phyloP scores from a whole-genome alignment of 2,797 vertebrate genomes.

The Falco berigora region DNA sequence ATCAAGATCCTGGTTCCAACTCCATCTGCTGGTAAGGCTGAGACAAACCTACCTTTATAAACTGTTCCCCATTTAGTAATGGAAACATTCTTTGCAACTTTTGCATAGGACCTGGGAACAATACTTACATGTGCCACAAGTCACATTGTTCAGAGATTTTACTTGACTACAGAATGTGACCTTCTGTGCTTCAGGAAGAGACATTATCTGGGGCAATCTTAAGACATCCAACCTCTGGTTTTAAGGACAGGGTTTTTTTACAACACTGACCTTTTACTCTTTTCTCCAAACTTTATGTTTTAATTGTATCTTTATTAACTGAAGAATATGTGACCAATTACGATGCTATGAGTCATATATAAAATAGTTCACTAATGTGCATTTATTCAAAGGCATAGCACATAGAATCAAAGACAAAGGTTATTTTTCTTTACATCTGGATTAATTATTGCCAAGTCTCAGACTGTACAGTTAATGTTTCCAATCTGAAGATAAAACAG shows the following conservation, averaged over 20 bases:
- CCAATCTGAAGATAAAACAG: background rate
- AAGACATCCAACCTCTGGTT: background rate
- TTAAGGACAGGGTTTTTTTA: background rate
- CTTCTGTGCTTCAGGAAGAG: background rate
- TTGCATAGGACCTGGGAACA: background rate
- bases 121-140: background rate
- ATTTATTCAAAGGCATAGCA: background rate
- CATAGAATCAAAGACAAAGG: background rate
- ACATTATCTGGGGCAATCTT: background rate
- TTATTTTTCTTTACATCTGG: background rate
- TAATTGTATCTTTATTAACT: background rate
- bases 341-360: background rate
- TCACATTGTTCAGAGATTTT: background rate
- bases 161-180: background rate
- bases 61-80: background rate
- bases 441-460: background rate
- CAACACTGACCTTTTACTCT: background rate
- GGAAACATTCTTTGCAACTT: background rate
- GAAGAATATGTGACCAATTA: background rate
- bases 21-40: slow-evolving; percentile 44
- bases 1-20: slow-evolving; percentile 11
- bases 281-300: background rate
- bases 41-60: background rate
- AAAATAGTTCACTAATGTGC: background rate
- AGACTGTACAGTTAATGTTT: background rate